These are phyloP conservation scores for Bombus breviceps DNA, from an alignment of 1,140 invertebrate genomes.

Conservation along the genomic window DNA sequence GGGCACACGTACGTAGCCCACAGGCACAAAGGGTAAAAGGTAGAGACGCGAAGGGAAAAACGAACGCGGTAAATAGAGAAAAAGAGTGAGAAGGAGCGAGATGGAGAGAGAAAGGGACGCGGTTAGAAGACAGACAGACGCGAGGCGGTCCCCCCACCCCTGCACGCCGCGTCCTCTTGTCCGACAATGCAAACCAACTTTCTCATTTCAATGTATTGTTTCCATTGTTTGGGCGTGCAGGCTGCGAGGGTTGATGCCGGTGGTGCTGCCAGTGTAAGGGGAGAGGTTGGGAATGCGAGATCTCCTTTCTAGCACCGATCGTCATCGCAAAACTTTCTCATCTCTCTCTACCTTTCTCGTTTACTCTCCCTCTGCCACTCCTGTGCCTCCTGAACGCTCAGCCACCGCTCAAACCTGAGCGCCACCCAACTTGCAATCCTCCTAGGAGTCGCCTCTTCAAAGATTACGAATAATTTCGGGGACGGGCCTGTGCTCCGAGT, in stretches of 20 bases:
- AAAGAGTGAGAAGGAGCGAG: background rate
- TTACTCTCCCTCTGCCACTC: background rate
- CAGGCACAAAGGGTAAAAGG: constrained; percentile 38
- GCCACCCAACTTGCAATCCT: background rate
- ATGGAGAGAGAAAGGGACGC: background rate
- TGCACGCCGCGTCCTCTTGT: constrained; percentile 56
- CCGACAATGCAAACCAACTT: constrained; percentile 80
- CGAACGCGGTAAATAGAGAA: constrained; percentile 17
- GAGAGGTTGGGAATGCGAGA: constrained; percentile 30
- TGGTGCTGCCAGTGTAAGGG: constrained; percentile 43
- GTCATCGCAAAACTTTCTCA: constrained; percentile 44
- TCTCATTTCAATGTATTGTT: constrained; percentile 79
- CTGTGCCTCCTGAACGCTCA: background rate
- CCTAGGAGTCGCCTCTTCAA: constrained; percentile 16
- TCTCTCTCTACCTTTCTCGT: background rate
- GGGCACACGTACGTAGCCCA: constrained; percentile 31
- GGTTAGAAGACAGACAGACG: constrained; percentile 27
- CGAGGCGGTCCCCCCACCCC: background rate
- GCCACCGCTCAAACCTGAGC: background rate
- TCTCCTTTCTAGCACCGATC: constrained; percentile 41
- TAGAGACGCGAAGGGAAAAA: constrained; percentile 32
- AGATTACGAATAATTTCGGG: constrained; percentile 59
- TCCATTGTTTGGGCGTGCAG: constrained; percentile 73
- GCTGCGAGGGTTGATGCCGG: constrained; percentile 41
- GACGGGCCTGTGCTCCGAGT: constrained; percentile 12